Evolutionary conservation across 2,113 vertebrate species (phyloP).

Genomic region (Prinia subflava): DNA sequence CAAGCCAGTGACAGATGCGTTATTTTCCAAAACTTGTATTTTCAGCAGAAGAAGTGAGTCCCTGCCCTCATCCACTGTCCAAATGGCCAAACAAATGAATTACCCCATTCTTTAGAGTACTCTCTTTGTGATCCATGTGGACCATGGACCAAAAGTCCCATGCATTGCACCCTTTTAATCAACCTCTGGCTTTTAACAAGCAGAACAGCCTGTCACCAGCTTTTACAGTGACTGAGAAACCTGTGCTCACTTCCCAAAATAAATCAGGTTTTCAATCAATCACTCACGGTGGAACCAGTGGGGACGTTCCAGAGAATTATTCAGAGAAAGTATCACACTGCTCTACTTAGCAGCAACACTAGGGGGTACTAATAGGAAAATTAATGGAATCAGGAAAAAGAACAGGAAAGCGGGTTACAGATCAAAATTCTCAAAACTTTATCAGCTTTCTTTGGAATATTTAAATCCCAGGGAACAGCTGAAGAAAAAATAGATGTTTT

Average conservation of each 20-base stretch:
- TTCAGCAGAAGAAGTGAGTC: neutral
- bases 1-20: neutral
- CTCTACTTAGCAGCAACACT: conserved; percentile 4
- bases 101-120: neutral
- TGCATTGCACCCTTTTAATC: neutral
- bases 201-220: neutral
- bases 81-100: neutral
- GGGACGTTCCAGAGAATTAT: neutral
- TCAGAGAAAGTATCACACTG: neutral
- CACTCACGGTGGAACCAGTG: neutral
- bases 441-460: neutral
- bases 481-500: neutral
- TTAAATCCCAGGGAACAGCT: neutral
- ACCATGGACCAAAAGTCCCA: neutral
- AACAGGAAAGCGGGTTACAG: neutral
- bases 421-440: neutral
- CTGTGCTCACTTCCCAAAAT: neutral
- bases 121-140: neutral
- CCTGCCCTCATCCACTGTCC: neutral
- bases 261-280: neutral
- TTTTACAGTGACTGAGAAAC: neutral
- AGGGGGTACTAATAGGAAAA: conserved; percentile 27
- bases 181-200: neutral
- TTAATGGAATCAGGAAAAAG: neutral
- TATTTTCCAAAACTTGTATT: neutral